Base-by-base conservation (phyloP, 2,113 vertebrate species). In the Rhodinocichla rosea region DNA sequence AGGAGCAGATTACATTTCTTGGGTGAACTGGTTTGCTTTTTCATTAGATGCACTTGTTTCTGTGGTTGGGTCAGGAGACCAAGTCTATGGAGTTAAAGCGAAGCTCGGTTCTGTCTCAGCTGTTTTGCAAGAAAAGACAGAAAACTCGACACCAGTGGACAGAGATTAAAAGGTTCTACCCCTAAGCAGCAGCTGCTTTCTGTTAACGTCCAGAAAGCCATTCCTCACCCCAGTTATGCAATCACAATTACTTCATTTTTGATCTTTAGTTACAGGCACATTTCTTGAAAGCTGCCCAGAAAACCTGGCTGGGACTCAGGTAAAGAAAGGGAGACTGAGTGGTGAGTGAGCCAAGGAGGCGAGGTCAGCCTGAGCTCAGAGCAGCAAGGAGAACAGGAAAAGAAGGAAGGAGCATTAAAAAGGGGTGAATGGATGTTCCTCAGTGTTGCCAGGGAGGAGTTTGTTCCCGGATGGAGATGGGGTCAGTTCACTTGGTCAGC, bases 251-350 rank as follows among this genome's bases (percentile, higher is more conserved):
- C 83, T 92, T 92, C 82, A 92, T 91, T 95, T 96, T 71, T 86
- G 73, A 81, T 92, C 83, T 96, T 94, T 2, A 1, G 80, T 88
- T 93, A 90, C 92, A 90, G 64, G 19, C 76, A 64, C 23, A 0
- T 35, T 87, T 93, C 88, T 86, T 86, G 76, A 86, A 90, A 93
- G 90, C 92, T 83, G 90, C 68, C 68, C 92, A 92, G 76, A 96
- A 97, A 93, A 95, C 83, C 90, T 94, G 93, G 76, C 88, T 94
- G 73, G 90, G 88, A 90, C 40, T 15, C 18, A 59, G 37, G 76
- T 89, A 81, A 71, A 45, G 60, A 90, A 83, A 78, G 56, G 20
- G 44, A 92, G 35, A 70, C 4, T 42, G 87, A 70, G 52, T 49
- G 57, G 35, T 33, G 32, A 83, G 32, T 33, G 47, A 88, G 88